Evolutionary conservation across 2,888 invertebrate genomes (phyloP).

Genomic region (Drosophila barbarae): DNA sequence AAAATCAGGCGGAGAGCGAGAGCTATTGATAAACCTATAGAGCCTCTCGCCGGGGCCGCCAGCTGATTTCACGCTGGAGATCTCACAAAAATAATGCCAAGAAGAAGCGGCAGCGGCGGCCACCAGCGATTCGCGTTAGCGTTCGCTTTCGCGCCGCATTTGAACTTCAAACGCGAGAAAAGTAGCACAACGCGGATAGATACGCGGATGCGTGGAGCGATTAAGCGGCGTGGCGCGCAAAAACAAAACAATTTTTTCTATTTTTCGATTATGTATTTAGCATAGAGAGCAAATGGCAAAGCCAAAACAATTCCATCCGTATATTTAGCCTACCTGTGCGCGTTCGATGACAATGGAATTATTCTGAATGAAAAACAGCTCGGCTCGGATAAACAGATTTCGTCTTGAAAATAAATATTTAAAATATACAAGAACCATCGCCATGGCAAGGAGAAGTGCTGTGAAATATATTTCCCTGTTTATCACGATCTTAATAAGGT

Average conservation of each 20-base stretch:
- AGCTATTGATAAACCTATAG: slow-evolving; percentile 16
- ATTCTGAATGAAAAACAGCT: slow-evolving; percentile 28
- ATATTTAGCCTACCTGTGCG: slow-evolving; percentile 9
- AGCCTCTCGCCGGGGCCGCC: slow-evolving; percentile 20
- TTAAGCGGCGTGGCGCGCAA: slow-evolving; percentile 32
- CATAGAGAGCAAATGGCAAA: slow-evolving; percentile 18
- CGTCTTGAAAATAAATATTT: slow-evolving; percentile 19
- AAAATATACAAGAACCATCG: slow-evolving; percentile 12
- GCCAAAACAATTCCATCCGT: slow-evolving; percentile 10
- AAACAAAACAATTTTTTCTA: slow-evolving; percentile 21
- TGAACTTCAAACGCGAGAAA: slow-evolving; percentile 74
- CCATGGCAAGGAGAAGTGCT: slow-evolving; percentile 6
- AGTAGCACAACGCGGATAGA: slow-evolving; percentile 60
- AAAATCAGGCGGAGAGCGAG: slow-evolving; percentile 7
- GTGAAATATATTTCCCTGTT: slow-evolving; percentile 19
- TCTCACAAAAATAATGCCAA: slow-evolving; percentile 49
- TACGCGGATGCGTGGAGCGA: slow-evolving; percentile 51
- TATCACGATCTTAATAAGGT: slow-evolving; percentile 19
- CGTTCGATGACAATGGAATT: slow-evolving; percentile 31
- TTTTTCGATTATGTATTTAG: slow-evolving; percentile 23
- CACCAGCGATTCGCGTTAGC: slow-evolving; percentile 59
- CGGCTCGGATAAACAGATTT: slow-evolving; percentile 23
- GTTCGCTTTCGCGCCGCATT: slow-evolving; percentile 66
- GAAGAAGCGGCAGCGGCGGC: slow-evolving; percentile 47
- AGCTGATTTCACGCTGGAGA: slow-evolving; percentile 54